Evolutionary conservation across 2,113 vertebrate species (phyloP).

Genomic region (Microcebus jonahi): DNA sequence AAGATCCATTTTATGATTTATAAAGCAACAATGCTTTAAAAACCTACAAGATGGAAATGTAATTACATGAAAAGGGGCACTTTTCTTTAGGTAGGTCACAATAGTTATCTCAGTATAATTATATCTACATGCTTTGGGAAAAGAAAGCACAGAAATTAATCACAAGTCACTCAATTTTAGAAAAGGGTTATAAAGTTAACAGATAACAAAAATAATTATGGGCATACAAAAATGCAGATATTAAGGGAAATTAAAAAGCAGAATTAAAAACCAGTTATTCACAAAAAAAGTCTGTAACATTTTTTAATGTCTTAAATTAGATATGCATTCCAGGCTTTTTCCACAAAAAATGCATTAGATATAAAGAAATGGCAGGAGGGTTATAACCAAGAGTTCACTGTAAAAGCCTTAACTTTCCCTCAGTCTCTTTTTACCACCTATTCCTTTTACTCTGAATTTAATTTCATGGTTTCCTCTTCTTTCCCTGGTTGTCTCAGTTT

Average conservation of each 20-base stretch:
- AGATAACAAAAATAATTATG: constrained; percentile 45
- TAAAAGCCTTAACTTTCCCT: neutral
- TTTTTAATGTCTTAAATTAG: constrained; percentile 1
- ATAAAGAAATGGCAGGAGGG: neutral
- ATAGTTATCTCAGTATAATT: constrained; percentile 35
- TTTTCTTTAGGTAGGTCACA: constrained; percentile 14
- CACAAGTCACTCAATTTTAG: constrained; percentile 48
- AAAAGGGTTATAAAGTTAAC: constrained; percentile 54
- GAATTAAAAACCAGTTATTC: constrained; percentile 12
- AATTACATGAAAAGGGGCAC: neutral
- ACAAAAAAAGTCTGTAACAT: neutral
- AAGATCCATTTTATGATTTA: neutral
- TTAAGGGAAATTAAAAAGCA: constrained; percentile 34
- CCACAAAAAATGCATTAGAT: neutral
- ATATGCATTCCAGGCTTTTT: constrained; percentile 9
- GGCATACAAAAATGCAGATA: constrained; percentile 37
- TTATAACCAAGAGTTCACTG: neutral
- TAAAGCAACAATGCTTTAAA: constrained; percentile 48
- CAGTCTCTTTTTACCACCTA: neutral
- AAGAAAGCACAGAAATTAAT: constrained; percentile 54
- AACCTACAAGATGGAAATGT: constrained; percentile 35
- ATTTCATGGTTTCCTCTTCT: neutral
- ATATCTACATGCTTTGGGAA: constrained; percentile 53
- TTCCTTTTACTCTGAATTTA: constrained; percentile 34
- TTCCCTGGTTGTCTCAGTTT: constrained; percentile 10